These are phyloP conservation scores for Platycheirus rosarum DNA, from an alignment of 2,888 invertebrate species.

Conservation along the genomic window DNA sequence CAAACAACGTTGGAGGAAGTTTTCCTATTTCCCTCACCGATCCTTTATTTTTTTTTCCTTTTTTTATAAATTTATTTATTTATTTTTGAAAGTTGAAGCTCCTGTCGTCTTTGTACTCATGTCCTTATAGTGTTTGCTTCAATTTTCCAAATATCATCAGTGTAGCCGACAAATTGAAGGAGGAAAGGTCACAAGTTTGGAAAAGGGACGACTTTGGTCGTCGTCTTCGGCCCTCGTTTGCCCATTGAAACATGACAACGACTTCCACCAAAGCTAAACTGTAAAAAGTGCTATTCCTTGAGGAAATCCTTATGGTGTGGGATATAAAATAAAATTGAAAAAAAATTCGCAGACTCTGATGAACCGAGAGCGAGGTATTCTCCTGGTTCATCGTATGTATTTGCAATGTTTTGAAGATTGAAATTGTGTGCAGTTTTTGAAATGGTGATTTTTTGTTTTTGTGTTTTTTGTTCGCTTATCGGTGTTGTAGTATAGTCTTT, in stretches of 20 bases:
- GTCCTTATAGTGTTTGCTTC: slow-evolving; percentile 65
- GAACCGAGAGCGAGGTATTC: neutral
- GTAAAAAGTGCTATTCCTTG: slow-evolving; percentile 52
- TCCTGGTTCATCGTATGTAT: too few relatives aligned
- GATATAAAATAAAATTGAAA: neutral
- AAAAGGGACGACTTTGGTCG: slow-evolving; percentile 63
- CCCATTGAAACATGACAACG: slow-evolving; percentile 57
- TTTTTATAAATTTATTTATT: slow-evolving; percentile 37
- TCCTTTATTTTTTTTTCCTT: slow-evolving; percentile 10
- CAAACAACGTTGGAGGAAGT: slow-evolving; percentile 65
- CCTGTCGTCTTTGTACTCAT: slow-evolving; percentile 1
- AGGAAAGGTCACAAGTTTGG: slow-evolving; percentile 70
- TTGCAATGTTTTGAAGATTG: slow-evolving; percentile 43
- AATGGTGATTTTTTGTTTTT: slow-evolving; percentile 22
- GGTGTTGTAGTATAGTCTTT: slow-evolving; percentile 45
- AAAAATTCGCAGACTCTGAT: neutral
- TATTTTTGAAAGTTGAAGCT: slow-evolving; percentile 1
- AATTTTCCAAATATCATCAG: slow-evolving; percentile 73
- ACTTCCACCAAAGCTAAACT: slow-evolving; percentile 45
- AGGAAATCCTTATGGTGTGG: slow-evolving; percentile 29
- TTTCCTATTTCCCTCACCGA: slow-evolving; percentile 54
- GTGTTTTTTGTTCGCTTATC: slow-evolving; percentile 34
- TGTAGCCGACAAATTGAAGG: slow-evolving; percentile 70
- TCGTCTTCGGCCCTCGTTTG: too few relatives aligned
- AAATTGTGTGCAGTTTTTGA: slow-evolving; percentile 55